A percentile compares a stretch with the other conserved stretches of the same genome.
Conservation (phyloP, 2,888 invertebrate genomes). For the Machimus rusticus region DNA sequence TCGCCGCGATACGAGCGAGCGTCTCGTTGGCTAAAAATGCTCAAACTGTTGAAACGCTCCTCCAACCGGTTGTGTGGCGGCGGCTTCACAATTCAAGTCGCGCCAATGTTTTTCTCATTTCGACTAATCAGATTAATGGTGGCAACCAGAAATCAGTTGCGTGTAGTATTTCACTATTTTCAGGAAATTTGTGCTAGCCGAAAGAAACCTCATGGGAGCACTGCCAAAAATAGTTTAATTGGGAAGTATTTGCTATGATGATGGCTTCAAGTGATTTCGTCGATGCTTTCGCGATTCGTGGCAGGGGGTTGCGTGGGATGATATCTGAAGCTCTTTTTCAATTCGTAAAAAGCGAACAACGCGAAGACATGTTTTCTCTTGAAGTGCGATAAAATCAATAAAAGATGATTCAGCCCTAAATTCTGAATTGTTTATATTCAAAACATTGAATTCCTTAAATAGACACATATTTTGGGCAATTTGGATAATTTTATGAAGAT, state of each 20-base stretch:
- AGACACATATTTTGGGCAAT: background rate
- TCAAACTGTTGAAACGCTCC: background rate
- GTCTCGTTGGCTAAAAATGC: background rate
- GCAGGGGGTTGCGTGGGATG: background rate
- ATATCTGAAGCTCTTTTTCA: background rate
- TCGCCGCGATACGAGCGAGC: background rate
- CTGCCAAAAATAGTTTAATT: background rate
- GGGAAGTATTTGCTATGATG: background rate
- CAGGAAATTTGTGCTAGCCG: background rate
- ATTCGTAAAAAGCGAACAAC: background rate
- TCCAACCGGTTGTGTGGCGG: background rate
- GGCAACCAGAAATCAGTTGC: background rate
- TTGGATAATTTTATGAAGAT: background rate
- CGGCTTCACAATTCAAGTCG: background rate
- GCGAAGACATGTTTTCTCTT: background rate
- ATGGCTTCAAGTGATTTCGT: background rate
- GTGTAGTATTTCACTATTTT: background rate
- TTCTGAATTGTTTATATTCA: background rate
- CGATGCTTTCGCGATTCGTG: background rate
- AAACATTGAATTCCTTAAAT: background rate
- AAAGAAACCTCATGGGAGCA: background rate
- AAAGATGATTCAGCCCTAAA: background rate
- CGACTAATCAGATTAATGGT: background rate
- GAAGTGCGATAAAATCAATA: background rate
- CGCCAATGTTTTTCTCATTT: background rate